phyloP scores from a whole-genome alignment of 2,888 invertebrate species.

The Cephalotes varians region DNA sequence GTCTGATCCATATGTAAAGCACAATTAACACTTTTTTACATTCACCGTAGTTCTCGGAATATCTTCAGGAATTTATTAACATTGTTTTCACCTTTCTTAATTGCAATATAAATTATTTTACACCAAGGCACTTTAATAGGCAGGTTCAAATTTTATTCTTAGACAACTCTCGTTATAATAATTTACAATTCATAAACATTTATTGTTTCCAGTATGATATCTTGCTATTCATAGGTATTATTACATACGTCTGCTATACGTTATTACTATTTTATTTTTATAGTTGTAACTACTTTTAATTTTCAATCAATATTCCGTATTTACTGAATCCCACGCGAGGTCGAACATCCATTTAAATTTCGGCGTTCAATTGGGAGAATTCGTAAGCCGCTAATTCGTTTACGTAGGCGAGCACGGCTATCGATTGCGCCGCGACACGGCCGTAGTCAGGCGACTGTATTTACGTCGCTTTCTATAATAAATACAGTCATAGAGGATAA shows the following conservation, averaged over 20 bases:
- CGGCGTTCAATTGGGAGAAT: slow-evolving; percentile 12
- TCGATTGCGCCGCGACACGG: slow-evolving; percentile 8
- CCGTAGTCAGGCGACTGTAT: slow-evolving; percentile 1
- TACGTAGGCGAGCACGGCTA: slow-evolving; percentile 13
- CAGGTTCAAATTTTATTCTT: neutral
- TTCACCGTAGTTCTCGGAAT: slow-evolving; percentile 63
- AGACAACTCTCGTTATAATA: neutral
- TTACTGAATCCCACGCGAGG: neutral
- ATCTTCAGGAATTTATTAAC: slow-evolving; percentile 55
- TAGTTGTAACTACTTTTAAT: slow-evolving; percentile 3
- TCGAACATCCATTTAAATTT: slow-evolving; percentile 23
- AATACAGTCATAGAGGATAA: slow-evolving; percentile 32
- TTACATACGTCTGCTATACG: neutral
- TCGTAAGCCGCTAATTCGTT: slow-evolving; percentile 37
- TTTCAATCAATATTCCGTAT: neutral
- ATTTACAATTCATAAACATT: neutral
- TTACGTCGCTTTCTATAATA: slow-evolving; percentile 40
- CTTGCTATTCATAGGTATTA: neutral
- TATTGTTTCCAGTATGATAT: neutral
- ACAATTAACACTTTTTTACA: slow-evolving; percentile 24
- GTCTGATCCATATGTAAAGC: slow-evolving; percentile 57
- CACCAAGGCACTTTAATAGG: neutral
- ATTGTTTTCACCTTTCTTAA: neutral
- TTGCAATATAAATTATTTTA: neutral
- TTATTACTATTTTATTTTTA: neutral